Evolutionary conservation across 1,140 invertebrate genomes (phyloP).

Genomic region (Marisa cornuarietis): DNA sequence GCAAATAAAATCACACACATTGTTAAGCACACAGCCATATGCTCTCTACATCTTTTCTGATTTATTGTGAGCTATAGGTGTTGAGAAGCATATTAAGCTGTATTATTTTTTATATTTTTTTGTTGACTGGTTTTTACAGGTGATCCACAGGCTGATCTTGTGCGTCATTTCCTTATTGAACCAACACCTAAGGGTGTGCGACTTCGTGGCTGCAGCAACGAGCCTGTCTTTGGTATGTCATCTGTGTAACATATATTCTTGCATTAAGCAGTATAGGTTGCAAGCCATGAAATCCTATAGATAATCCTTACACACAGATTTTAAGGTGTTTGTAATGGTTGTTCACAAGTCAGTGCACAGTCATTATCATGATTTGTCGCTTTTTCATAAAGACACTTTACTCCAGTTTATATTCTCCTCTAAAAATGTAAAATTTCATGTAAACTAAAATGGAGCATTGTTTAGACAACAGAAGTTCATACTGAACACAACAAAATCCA

Average conservation of each 20-base stretch:
- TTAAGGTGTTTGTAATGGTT: neutral
- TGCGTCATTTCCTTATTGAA: conserved; percentile 97
- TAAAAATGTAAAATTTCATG: neutral
- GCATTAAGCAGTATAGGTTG: no score
- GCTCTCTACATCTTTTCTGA: no score
- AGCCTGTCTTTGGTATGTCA: conserved; percentile 90
- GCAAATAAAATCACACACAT: no score
- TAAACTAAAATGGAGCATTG: neutral
- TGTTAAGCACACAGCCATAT: no score
- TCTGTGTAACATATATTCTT: neutral
- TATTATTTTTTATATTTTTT: no score
- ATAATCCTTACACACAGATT: neutral
- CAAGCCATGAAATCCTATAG: no score
- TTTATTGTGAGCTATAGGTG: no score
- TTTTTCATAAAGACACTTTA: neutral
- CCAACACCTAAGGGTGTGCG: conserved; percentile 93
- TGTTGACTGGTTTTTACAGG: conserved; percentile 32
- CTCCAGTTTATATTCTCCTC: neutral
- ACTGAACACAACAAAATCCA: no score
- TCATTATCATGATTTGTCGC: neutral
- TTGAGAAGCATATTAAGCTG: no score
- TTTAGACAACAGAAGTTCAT: neutral
- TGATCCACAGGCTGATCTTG: conserved; percentile 82
- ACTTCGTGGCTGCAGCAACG: conserved; percentile 94
- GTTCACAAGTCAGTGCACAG: neutral